Percentiles rank a stretch among this genome's conserved stretches.
These are phyloP conservation scores for Torymus tubicola DNA, from an alignment of 2,888 invertebrate species.

Conservation along the genomic window DNA sequence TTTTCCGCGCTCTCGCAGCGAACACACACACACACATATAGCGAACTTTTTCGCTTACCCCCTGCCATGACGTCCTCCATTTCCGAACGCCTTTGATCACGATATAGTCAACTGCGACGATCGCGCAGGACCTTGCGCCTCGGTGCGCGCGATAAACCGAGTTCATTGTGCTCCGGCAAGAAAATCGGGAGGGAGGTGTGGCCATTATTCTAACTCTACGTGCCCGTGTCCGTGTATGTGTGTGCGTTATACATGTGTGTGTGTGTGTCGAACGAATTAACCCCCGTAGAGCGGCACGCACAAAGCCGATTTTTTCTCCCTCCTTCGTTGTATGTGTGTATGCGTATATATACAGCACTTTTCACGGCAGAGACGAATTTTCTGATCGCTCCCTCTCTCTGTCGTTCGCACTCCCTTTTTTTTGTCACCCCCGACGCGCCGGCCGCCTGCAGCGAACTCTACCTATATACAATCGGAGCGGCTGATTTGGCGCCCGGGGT, in stretches of 20 bases:
- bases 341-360: no score
- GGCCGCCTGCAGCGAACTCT: background rate
- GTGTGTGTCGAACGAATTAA: conserved; percentile 17
- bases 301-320: background rate
- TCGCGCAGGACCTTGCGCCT: background rate
- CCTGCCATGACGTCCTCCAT: no score
- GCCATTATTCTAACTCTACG: no score
- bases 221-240: background rate
- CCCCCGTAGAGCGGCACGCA: background rate
- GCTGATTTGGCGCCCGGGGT: conserved; percentile 17
- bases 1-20: background rate
- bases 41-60: no score
- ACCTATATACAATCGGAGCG: background rate
- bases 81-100: no score
- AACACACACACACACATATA: no score
- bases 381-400: no score
- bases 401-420: conserved; percentile 2
- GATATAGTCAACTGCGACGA: no score
- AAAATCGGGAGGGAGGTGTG: conserved; percentile 14
- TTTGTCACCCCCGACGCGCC: background rate
- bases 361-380: no score
- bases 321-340: no score
- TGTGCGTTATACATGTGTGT: background rate
- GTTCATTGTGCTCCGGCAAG: conserved; percentile 33
- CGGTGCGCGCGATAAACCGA: conserved; percentile 19